Conservation (phyloP, 1,140 invertebrate species). For the Drosophila equinoxialis region DNA sequence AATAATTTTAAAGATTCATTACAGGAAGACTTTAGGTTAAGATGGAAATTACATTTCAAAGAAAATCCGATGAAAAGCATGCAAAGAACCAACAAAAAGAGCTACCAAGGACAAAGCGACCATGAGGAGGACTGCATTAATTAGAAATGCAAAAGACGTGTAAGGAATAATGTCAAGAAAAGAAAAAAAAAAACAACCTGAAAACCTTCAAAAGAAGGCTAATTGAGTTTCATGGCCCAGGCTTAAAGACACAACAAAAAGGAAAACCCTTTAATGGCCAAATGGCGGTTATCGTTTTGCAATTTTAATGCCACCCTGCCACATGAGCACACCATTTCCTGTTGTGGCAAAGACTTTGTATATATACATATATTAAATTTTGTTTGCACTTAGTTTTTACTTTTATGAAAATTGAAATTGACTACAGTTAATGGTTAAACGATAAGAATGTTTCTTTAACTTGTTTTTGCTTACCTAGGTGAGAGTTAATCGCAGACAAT, state of each 20-base stretch:
- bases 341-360: neutral
- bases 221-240: neutral
- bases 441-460: neutral
- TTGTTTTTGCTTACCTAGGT: conserved; percentile 8
- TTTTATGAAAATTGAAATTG: conserved; percentile 18
- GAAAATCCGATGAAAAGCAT: neutral
- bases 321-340: conserved; percentile 11
- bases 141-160: conserved; percentile 6
- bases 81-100: neutral
- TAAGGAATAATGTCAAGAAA: neutral
- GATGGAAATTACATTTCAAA: neutral
- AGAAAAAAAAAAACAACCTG: neutral
- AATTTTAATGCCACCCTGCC: neutral
- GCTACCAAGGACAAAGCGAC: neutral
- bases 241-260: neutral
- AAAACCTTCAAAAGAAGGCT: neutral
- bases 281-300: neutral
- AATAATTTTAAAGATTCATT: conserved; percentile 9
- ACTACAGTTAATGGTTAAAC: conserved; percentile 13
- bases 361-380: conserved; percentile 3
- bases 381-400: conserved; percentile 24
- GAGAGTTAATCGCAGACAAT: neutral
- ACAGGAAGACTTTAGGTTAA: neutral
- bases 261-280: neutral
- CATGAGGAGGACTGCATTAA: conserved; percentile 4